Conservation (phyloP, 2,797 vertebrate species). For the Melanogrammus aeglefinus region DNA sequence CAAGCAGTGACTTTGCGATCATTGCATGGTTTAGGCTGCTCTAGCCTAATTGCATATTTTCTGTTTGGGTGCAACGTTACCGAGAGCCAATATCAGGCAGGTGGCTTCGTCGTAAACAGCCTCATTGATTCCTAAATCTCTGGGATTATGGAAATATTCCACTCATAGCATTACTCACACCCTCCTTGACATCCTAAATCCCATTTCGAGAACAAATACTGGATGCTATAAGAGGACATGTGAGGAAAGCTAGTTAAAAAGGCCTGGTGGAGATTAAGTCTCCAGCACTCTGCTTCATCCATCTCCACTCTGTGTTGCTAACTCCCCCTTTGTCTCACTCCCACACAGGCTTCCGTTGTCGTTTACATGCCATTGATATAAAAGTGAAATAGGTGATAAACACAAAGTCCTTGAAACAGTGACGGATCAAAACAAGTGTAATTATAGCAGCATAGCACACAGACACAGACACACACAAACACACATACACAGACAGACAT, state of each 20-base stretch:
- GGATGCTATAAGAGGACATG: constrained; percentile 55
- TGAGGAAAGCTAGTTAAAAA: constrained; percentile 61
- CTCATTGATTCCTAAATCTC: constrained; percentile 63
- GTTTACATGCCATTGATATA: constrained; percentile 47
- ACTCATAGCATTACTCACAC: constrained; percentile 68
- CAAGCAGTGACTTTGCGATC: not conserved
- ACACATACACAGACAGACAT: not conserved
- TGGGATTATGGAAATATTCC: constrained; percentile 70
- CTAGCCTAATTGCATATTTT: not conserved
- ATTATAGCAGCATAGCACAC: constrained; percentile 5
- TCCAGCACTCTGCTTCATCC: constrained; percentile 8
- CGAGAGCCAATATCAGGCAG: constrained; percentile 42
- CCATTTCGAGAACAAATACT: constrained; percentile 74
- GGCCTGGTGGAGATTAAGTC: constrained; percentile 66
- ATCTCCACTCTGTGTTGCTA: constrained; percentile 1
- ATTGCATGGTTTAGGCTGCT: not conserved
- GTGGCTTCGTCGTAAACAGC: constrained; percentile 54
- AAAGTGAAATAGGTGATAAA: constrained; percentile 57
- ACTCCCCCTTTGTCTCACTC: not conserved
- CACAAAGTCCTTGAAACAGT: constrained; percentile 64
- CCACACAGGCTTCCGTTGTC: not conserved
- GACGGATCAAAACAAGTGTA: constrained; percentile 18
- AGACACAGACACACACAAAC: not conserved
- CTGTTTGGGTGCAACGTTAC: not conserved
- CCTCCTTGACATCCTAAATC: constrained; percentile 77